Evolutionary conservation across 2,113 vertebrate genomes (phyloP).

Genomic region (Percopsis transmontana): DNA sequence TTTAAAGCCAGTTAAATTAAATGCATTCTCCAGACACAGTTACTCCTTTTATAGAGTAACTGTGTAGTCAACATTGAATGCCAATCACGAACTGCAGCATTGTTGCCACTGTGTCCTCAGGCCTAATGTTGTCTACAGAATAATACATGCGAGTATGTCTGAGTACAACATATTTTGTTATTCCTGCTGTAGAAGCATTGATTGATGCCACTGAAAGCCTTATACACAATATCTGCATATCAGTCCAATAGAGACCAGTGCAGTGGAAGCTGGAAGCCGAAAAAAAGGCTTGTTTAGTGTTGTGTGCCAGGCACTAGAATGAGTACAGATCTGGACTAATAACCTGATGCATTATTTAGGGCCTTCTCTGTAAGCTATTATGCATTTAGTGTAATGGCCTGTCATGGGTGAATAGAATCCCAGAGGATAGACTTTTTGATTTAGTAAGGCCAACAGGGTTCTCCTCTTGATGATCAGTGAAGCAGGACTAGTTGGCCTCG

Average conservation of each 20-base stretch:
- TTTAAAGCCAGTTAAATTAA: neutral
- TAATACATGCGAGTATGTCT: neutral
- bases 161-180: slow-evolving; percentile 18
- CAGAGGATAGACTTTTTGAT: slow-evolving; percentile 54
- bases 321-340: slow-evolving; percentile 70
- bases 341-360: slow-evolving; percentile 73
- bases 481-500: slow-evolving; percentile 35
- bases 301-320: slow-evolving; percentile 38
- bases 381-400: slow-evolving; percentile 70
- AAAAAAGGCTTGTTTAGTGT: slow-evolving; percentile 28
- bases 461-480: slow-evolving; percentile 43
- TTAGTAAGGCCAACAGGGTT: slow-evolving; percentile 45
- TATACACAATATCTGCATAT: slow-evolving; percentile 20
- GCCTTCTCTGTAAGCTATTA: slow-evolving; percentile 48
- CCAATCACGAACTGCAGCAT: slow-evolving; percentile 25
- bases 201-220: slow-evolving; percentile 23
- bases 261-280: slow-evolving; percentile 19
- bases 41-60: neutral
- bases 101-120: neutral
- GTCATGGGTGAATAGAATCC: slow-evolving; percentile 62
- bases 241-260: slow-evolving; percentile 21
- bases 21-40: neutral
- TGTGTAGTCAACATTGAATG: slow-evolving; percentile 4
- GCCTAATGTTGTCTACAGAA: neutral
- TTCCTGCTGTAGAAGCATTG: slow-evolving; percentile 21